These are phyloP conservation scores for Ypsolopha sequella DNA, from an alignment of 2,888 invertebrate species.

Conservation along the genomic window DNA sequence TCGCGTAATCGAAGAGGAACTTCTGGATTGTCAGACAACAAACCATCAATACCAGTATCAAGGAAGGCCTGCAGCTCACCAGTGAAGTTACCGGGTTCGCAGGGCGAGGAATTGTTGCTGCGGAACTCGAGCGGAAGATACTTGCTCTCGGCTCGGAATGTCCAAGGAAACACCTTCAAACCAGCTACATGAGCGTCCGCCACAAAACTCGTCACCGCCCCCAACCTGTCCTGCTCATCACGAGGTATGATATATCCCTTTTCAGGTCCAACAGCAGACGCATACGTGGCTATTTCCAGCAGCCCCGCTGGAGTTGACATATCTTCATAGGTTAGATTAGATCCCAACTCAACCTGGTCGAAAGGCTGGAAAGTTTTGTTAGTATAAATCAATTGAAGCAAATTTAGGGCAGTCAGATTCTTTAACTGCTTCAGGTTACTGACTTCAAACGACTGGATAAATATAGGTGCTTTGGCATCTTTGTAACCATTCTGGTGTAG, in stretches of 20 bases:
- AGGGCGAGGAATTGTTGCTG: background rate
- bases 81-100: conserved; percentile 1
- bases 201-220: conserved; percentile 4
- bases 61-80: conserved; percentile 3
- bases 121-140: conserved; percentile 5
- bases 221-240: background rate
- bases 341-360: conserved; percentile 3
- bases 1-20: background rate
- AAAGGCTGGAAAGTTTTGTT: conserved; percentile 1
- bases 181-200: conserved; percentile 5
- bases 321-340: conserved; percentile 2
- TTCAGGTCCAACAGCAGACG: conserved; percentile 6
- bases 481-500: conserved; percentile 6
- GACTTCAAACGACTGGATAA: conserved; percentile 7
- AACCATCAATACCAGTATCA: conserved; percentile 5
- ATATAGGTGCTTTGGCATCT: conserved; percentile 2
- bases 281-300: conserved; percentile 5
- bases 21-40: conserved; percentile 7
- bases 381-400: conserved; percentile 3
- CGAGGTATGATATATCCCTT: conserved; percentile 5
- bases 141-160: conserved; percentile 6
- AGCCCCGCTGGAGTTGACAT: conserved; percentile 6
- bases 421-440: conserved; percentile 5
- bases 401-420: conserved; percentile 1
- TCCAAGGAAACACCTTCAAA: conserved; percentile 6